Base-by-base conservation (phyloP, 2,113 vertebrate genomes). In the Halcyon senegalensis region DNA sequence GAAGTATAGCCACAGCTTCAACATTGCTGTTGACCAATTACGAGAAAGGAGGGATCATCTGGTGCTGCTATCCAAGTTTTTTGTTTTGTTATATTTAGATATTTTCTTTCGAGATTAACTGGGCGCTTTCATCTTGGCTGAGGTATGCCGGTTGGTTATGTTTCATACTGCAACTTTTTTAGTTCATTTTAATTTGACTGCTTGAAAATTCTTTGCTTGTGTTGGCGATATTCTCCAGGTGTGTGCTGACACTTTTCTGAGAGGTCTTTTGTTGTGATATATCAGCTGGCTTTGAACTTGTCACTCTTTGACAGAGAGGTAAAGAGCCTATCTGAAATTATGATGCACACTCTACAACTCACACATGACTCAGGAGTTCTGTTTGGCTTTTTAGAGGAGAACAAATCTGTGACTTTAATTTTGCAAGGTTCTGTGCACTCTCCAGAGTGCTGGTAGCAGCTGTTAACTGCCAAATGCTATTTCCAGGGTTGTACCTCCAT, bases 381-480 rank as follows among this genome's bases (percentile, higher is more conserved):
- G 20, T 69, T 94, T 19, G 3, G 53, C 48, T 93, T 90, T 90
- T 89, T 67, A 92, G 77, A 87, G 53, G 64, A 93, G 87, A 88
- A 84, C 77, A 95, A 95, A 93, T 88, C 84, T 72, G 77, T 31
- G 43, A 79, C 63, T 97, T 95, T 94, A 93, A 93, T 95, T 96
- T 89, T 90, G 75, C 93, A 96, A 95, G 81, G 90, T 94, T 96
- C 93, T 93, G 84, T 93, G 92, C 93, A 73, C 82, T 89, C 93
- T 96, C 82, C 85, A 89, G 93, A 96, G 94, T 93, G 84, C 69
- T 84, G 91, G 94, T 84, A 97, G 94, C 96, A 96, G 88, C 93
- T 95, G 94, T 83, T 97, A 94, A 87, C 93, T 89, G 90, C 91
- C 96, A 94, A 94, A 94, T 95, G 87, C 86, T 96, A 83, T 96